Evolutionary conservation across 2,888 invertebrate species (phyloP).

Genomic region (Augochlorella aurata): DNA sequence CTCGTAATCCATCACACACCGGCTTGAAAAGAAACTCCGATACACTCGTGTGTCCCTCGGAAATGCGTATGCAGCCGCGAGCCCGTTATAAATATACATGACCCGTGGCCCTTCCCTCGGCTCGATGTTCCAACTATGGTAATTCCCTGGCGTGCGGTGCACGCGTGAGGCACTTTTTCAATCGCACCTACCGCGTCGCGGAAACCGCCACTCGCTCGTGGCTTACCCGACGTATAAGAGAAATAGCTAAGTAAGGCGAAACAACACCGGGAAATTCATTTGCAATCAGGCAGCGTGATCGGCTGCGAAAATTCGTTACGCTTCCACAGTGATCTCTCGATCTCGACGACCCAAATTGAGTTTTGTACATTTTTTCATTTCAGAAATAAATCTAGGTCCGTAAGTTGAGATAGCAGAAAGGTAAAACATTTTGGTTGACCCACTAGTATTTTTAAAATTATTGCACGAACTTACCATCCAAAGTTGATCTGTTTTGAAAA

Average conservation of each 20-base stretch:
- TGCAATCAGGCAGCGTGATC: no score
- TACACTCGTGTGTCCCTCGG: conserved; percentile 11
- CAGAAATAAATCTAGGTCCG: no score
- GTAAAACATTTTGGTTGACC: no score
- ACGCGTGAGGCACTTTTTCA: conserved; percentile 22
- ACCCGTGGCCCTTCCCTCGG: background rate
- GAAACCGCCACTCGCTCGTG: background rate
- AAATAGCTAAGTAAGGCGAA: background rate
- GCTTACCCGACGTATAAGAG: background rate
- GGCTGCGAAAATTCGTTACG: no score
- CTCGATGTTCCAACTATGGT: conserved; percentile 20
- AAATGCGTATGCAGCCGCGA: conserved; percentile 18
- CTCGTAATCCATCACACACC: conserved; percentile 57
- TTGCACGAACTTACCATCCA: no score
- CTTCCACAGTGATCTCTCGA: no score
- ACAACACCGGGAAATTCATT: no score
- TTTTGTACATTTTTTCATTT: no score
- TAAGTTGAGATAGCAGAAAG: no score
- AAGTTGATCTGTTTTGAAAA: no score
- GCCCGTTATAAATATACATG: conserved; percentile 47
- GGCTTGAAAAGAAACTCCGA: conserved; percentile 9
- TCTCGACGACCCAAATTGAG: no score
- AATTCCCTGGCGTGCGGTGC: conserved; percentile 21
- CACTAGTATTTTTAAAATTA: no score
- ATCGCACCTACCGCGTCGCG: background rate